phyloP scores from a whole-genome alignment of 1,140 invertebrate species.

The Heliconius melpomene region DNA sequence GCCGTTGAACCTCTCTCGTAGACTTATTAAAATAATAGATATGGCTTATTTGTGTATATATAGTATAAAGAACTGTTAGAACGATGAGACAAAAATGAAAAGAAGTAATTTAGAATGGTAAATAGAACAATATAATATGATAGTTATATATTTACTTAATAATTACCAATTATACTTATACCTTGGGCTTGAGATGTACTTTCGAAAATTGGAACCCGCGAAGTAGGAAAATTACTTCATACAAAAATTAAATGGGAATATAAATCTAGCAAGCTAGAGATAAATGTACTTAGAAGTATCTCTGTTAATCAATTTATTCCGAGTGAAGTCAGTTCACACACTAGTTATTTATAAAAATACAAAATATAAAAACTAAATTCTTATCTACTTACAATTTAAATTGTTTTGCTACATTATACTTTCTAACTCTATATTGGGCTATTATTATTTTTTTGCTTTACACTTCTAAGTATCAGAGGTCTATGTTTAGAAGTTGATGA shows the following conservation, averaged over 20 bases:
- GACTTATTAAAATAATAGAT: constrained; percentile 39
- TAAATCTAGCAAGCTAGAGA: no score
- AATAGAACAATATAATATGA: no score
- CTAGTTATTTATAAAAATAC: background rate
- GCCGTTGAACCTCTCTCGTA: constrained; percentile 60
- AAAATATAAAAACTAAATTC: background rate
- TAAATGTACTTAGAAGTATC: no score
- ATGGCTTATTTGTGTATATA: background rate
- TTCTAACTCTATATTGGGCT: constrained; percentile 1
- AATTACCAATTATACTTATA: no score
- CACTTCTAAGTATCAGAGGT: constrained; percentile 13
- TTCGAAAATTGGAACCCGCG: no score
- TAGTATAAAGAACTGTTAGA: background rate
- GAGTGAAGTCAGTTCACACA: background rate
- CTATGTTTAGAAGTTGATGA: constrained; percentile 18
- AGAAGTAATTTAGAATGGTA: no score
- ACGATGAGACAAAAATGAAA: no score
- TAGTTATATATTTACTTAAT: no score
- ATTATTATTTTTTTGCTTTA: background rate
- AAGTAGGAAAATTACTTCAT: no score
- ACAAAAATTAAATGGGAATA: no score
- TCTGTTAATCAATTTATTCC: background rate
- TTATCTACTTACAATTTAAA: background rate
- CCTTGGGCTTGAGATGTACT: no score
- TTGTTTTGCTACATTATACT: background rate